Evolutionary conservation across 2,888 invertebrate species (phyloP).

Genomic region (Camptogramma bilineatum): DNA sequence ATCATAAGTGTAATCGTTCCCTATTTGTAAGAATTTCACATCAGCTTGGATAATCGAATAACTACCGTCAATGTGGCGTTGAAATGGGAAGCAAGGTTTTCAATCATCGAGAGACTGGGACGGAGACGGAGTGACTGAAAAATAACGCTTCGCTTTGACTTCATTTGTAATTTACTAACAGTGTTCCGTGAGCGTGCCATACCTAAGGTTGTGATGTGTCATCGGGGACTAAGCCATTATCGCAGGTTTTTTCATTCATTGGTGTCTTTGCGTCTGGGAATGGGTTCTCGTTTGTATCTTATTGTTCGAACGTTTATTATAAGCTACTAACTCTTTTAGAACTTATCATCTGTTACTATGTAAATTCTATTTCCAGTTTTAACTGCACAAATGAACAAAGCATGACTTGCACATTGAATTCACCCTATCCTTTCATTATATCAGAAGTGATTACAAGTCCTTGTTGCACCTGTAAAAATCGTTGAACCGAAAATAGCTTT

Average conservation of each 20-base stretch:
- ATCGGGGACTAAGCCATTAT: slow-evolving; percentile 35
- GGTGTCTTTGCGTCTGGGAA: slow-evolving; percentile 37
- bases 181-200: slow-evolving; percentile 70
- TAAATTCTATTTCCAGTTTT: neutral
- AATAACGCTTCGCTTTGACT: slow-evolving; percentile 70
- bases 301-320: slow-evolving; percentile 29
- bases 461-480: neutral
- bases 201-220: slow-evolving; percentile 38
- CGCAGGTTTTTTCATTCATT: slow-evolving; percentile 39
- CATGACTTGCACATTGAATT: slow-evolving; percentile 25
- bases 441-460: neutral
- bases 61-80: slow-evolving; percentile 44
- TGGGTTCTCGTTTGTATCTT: slow-evolving; percentile 37
- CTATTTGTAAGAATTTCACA: slow-evolving; percentile 31
- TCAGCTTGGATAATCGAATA: slow-evolving; percentile 40
- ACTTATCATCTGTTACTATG: slow-evolving; percentile 8
- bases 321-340: slow-evolving; percentile 20
- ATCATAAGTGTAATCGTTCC: slow-evolving; percentile 25
- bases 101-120: slow-evolving; percentile 45
- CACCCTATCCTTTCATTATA: neutral
- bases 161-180: slow-evolving; percentile 72
- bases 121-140: slow-evolving; percentile 55
- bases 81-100: slow-evolving; percentile 37
- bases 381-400: slow-evolving; percentile 19
- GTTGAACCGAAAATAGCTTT: neutral